A percentile compares a stretch with the other conserved stretches of the same genome.
Conservation (phyloP, 2,113 vertebrate genomes). For the Lathamus discolor region DNA sequence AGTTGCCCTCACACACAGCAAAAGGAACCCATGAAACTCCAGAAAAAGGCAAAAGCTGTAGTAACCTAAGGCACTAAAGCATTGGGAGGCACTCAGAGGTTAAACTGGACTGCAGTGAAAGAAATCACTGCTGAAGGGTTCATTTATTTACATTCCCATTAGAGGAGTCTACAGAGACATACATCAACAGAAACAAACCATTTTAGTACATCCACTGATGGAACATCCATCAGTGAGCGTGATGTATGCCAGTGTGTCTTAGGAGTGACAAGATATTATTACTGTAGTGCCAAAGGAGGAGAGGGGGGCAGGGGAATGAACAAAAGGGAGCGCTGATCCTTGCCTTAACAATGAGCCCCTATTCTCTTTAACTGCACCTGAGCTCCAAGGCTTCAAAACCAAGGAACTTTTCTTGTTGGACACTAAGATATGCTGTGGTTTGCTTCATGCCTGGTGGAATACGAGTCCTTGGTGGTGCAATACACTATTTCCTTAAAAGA, state of each 20-base stretch:
- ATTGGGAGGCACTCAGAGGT: constrained; percentile 9
- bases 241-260: constrained; percentile 68
- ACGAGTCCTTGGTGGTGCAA: not conserved
- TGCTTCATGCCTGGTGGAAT: constrained; percentile 14
- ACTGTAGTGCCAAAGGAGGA: constrained; percentile 64
- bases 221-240: constrained; percentile 67
- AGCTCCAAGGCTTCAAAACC: constrained; percentile 59
- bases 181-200: constrained; percentile 65
- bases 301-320: constrained; percentile 29
- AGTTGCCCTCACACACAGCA: not conserved
- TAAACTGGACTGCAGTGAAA: constrained; percentile 39
- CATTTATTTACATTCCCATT: constrained; percentile 59
- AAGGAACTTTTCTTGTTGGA: constrained; percentile 53
- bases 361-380: constrained; percentile 75
- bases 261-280: constrained; percentile 78
- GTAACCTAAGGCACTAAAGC: not conserved
- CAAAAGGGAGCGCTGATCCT: constrained; percentile 67
- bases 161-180: constrained; percentile 48
- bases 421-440: constrained; percentile 45
- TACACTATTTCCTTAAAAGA: constrained; percentile 10
- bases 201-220: constrained; percentile 44
- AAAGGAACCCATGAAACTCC: not conserved
- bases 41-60: not conserved
- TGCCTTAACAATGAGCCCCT: constrained; percentile 75
- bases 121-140: constrained; percentile 45